These are phyloP conservation scores for Aphis craccivora DNA, from an alignment of 1,140 invertebrate species.

Conservation along the genomic window DNA sequence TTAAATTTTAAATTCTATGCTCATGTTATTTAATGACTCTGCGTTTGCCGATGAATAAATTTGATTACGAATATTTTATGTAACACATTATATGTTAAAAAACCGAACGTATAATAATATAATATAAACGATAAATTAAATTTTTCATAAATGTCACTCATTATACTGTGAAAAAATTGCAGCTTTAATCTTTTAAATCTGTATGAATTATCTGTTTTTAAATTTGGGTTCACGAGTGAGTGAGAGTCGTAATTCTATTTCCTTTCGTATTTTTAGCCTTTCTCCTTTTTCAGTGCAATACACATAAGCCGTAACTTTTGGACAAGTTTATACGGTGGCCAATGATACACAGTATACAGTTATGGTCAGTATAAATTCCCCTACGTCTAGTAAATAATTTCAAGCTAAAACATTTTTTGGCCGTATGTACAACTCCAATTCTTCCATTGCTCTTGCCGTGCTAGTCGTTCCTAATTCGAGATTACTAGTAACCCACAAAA, in stretches of 20 bases:
- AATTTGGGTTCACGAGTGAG: background rate
- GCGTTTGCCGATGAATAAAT: too few species aligned
- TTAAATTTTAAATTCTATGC: background rate
- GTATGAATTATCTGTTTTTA: slow-evolving; percentile 11
- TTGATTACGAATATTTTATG: too few species aligned
- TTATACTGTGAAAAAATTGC: background rate
- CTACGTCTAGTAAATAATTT: background rate
- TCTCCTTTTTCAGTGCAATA: background rate
- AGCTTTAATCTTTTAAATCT: background rate
- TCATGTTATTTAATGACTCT: background rate
- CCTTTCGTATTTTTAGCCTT: background rate
- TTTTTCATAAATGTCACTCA: background rate
- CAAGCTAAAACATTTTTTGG: background rate
- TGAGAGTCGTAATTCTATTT: background rate
- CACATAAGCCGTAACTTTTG: background rate
- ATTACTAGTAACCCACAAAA: background rate
- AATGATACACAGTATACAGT: too few species aligned
- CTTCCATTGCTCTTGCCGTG: background rate
- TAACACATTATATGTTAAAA: background rate
- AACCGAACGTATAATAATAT: background rate
- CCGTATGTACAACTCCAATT: background rate
- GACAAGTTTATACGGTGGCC: background rate
- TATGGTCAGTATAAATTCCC: background rate
- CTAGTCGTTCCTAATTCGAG: background rate
- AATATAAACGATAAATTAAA: background rate